These are phyloP conservation scores for Porites lutea DNA, from an alignment of 64 coral and sea anemone genomes.

Conservation along the genomic window DNA sequence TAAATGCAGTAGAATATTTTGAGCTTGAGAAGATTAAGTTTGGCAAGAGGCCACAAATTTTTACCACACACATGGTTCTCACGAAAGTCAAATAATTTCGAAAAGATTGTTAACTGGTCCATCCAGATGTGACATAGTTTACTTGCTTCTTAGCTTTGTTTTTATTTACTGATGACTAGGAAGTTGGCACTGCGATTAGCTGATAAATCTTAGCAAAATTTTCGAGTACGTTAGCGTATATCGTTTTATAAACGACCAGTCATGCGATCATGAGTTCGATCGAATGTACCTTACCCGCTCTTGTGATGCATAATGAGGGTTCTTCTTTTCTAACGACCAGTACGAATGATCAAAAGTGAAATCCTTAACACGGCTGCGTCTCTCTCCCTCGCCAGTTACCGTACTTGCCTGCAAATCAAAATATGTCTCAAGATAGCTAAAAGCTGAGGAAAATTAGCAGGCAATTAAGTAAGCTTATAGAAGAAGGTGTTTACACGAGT, in stretches of 20 bases:
- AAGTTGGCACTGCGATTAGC: neutral
- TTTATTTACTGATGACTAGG: neutral
- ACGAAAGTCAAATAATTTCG: too few species aligned
- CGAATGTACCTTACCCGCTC: conserved; percentile 65
- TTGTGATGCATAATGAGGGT: conserved; percentile 84
- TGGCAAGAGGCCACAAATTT: neutral
- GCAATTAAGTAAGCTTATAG: neutral
- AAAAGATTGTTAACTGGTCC: too few species aligned
- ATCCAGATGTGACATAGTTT: neutral
- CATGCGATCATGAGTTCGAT: neutral
- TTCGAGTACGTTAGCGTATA: conserved; percentile 1
- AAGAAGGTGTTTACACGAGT: neutral
- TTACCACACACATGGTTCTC: too few species aligned
- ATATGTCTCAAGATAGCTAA: neutral
- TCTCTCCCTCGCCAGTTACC: conserved; percentile 79
- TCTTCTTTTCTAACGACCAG: conserved; percentile 91
- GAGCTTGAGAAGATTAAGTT: neutral
- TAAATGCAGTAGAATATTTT: neutral
- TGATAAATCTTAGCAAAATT: neutral
- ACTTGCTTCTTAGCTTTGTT: neutral
- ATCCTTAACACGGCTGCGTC: conserved; percentile 83
- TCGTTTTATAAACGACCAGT: neutral
- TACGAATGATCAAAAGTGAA: conserved; percentile 98
- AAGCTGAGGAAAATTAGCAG: neutral
- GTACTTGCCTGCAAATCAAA: conserved; percentile 69